Conservation (phyloP, 2,797 vertebrate species). For the Labroides dimidiatus region DNA sequence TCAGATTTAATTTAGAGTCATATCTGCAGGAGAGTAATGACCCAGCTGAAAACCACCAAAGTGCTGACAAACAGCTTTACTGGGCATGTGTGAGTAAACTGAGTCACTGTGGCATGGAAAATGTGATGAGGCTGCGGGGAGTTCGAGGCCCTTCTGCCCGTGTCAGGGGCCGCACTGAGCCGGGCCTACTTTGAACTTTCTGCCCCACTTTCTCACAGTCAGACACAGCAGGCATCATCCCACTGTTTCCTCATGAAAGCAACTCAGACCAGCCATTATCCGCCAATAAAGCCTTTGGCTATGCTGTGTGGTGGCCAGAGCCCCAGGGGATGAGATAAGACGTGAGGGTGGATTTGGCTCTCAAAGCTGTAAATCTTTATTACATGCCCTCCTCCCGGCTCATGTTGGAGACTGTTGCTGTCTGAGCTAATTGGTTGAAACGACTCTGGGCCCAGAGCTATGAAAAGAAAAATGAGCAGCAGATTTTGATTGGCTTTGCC, state of each 20-base stretch:
- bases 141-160: conserved; percentile 15
- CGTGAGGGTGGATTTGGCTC: conserved; percentile 67
- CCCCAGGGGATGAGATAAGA: conserved; percentile 66
- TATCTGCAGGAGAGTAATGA: conserved; percentile 23
- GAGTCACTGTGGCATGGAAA: conserved; percentile 39
- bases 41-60: conserved; percentile 26
- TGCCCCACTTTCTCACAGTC: conserved; percentile 65
- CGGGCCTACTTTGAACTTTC: conserved; percentile 66
- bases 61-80: conserved; percentile 41
- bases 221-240: conserved; percentile 57
- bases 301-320: conserved; percentile 61
- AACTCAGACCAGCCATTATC: conserved; percentile 60
- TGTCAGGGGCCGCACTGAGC: conserved; percentile 36
- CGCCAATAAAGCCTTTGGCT: conserved; percentile 66
- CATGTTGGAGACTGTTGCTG: conserved; percentile 52
- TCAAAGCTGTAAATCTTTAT: conserved; percentile 74
- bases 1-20: conserved; percentile 35
- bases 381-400: conserved; percentile 63
- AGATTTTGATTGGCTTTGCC: conserved; percentile 48
- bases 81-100: conserved; percentile 22
- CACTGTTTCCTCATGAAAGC: conserved; percentile 59
- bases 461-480: conserved; percentile 56
- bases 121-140: conserved; percentile 40
- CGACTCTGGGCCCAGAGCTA: conserved; percentile 55
- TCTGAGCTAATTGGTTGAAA: conserved; percentile 74